Percentiles rank a stretch among this genome's conserved stretches.
These are phyloP conservation scores for Phortica variegata DNA, from an alignment of 1,140 invertebrate species.

Conservation along the genomic window DNA sequence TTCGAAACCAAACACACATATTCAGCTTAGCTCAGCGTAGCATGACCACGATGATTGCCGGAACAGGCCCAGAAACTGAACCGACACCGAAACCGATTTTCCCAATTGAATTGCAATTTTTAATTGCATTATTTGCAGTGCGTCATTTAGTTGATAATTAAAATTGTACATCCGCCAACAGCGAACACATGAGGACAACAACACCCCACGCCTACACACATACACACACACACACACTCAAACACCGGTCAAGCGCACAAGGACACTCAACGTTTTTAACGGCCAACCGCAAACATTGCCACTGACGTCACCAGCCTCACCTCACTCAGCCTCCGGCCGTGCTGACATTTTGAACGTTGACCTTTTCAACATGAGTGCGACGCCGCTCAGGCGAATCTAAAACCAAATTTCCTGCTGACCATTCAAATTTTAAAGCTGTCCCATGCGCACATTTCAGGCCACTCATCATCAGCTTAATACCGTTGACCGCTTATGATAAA, in stretches of 20 bases:
- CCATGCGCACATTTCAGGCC: too few relatives aligned
- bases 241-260: constrained; percentile 8
- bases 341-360: constrained; percentile 14
- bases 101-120: too few relatives aligned
- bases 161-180: constrained; percentile 24
- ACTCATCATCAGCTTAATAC: too few relatives aligned
- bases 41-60: too few relatives aligned
- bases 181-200: too few relatives aligned
- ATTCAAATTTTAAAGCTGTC: too few relatives aligned
- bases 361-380: too few relatives aligned
- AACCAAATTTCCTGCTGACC: too few relatives aligned
- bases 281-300: constrained; percentile 6
- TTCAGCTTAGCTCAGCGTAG: too few relatives aligned
- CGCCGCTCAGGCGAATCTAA: too few relatives aligned
- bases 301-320: constrained; percentile 4
- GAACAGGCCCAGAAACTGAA: too few relatives aligned
- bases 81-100: too few relatives aligned
- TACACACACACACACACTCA: background rate
- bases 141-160: constrained; percentile 44
- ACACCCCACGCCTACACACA: background rate
- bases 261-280: constrained; percentile 1
- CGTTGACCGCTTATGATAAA: constrained; percentile 39
- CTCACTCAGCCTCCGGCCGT: background rate
- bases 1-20: constrained; percentile 13
- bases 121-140: constrained; percentile 24